phyloP scores from a whole-genome alignment of 2,888 invertebrate genomes.

The Hofmannophila pseudospretella region DNA sequence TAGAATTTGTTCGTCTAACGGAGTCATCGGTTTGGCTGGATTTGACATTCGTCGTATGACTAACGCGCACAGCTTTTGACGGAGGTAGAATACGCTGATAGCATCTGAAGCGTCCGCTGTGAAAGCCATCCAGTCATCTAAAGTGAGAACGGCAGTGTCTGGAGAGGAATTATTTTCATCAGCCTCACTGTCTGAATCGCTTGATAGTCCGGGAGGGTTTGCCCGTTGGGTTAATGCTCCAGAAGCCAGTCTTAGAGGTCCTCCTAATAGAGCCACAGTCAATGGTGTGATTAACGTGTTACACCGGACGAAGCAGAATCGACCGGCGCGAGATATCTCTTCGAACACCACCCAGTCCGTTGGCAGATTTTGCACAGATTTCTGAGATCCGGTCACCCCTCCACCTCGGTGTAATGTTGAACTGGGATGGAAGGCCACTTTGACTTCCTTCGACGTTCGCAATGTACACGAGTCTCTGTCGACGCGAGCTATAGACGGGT shows the following conservation, averaged over 20 bases:
- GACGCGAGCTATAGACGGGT: conserved; percentile 90
- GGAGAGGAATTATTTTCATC: conserved; percentile 55
- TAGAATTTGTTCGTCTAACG: conserved; percentile 82
- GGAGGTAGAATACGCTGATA: conserved; percentile 80
- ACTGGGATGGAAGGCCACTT: conserved; percentile 75
- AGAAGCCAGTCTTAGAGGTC: conserved; percentile 80
- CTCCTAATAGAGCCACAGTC: conserved; percentile 88
- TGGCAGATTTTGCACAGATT: conserved; percentile 70
- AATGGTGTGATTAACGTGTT: conserved; percentile 90
- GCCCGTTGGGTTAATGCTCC: conserved; percentile 63
- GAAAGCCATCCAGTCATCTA: conserved; percentile 88
- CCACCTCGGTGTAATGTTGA: conserved; percentile 81
- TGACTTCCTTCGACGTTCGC: conserved; percentile 79
- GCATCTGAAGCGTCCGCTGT: conserved; percentile 82
- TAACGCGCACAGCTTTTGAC: conserved; percentile 85
- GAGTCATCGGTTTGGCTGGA: conserved; percentile 75
- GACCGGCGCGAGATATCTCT: conserved; percentile 86
- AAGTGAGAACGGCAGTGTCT: conserved; percentile 68
- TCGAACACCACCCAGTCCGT: conserved; percentile 93
- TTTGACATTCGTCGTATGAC: conserved; percentile 80
- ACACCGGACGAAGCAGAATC: conserved; percentile 84
- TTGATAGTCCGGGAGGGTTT: conserved; percentile 63
- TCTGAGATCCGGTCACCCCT: conserved; percentile 47
- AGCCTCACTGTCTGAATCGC: conserved; percentile 67
- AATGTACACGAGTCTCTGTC: conserved; percentile 80